Evolutionary conservation across 2,888 invertebrate species (phyloP).

Genomic region (Eilema sororculum): DNA sequence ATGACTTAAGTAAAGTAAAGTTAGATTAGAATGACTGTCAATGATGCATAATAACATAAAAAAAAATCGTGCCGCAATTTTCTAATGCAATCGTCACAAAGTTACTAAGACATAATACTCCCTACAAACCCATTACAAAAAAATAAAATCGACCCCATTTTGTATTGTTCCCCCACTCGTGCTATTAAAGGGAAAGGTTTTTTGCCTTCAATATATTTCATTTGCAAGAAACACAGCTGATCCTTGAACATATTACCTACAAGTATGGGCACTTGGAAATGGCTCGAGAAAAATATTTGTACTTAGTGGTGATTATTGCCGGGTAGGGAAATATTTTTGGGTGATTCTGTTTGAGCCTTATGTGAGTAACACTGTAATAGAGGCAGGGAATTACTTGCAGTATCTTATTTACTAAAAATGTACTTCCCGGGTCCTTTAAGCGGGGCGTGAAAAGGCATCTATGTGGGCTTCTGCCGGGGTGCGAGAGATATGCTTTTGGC

Average conservation of each 20-base stretch:
- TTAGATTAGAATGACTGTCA: too few relatives aligned
- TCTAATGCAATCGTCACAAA: not conserved
- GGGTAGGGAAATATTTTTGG: not conserved
- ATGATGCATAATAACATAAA: too few relatives aligned
- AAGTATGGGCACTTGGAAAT: not conserved
- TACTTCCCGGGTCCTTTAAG: too few relatives aligned
- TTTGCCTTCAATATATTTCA: conserved; percentile 4
- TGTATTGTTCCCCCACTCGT: not conserved
- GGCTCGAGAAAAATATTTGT: not conserved
- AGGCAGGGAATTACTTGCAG: not conserved
- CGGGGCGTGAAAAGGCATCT: too few relatives aligned
- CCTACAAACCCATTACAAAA: not conserved
- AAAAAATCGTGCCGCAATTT: too few relatives aligned
- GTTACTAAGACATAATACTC: not conserved
- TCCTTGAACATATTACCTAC: not conserved
- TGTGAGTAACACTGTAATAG: not conserved
- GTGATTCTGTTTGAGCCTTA: not conserved
- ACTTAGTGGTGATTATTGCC: not conserved
- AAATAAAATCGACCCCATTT: not conserved
- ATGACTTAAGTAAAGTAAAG: too few relatives aligned
- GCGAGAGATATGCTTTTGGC: too few relatives aligned
- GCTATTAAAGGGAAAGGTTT: conserved; percentile 19
- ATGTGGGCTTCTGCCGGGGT: too few relatives aligned
- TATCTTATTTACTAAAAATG: too few relatives aligned
- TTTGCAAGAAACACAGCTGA: not conserved